Evolutionary conservation across 2,888 invertebrate species (phyloP).

Genomic region (Spilarctia lutea): DNA sequence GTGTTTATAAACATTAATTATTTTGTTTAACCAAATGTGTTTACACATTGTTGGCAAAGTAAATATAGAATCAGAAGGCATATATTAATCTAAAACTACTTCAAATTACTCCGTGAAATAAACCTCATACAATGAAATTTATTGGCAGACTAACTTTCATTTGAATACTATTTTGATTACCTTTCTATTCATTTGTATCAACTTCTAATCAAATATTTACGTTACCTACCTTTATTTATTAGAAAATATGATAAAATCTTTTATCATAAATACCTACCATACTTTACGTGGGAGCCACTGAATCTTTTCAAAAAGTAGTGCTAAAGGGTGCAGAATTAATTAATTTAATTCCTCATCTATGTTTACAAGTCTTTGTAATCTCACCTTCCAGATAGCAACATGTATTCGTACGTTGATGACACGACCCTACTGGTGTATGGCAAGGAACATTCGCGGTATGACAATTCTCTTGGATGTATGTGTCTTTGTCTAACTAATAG

Average conservation of each 20-base stretch:
- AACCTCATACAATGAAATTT: neutral
- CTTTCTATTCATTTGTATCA: too few relatives aligned
- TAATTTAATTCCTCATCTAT: too few relatives aligned
- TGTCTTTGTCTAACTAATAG: too few relatives aligned
- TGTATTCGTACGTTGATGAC: too few relatives aligned
- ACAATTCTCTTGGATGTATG: too few relatives aligned
- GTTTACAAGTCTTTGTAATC: too few relatives aligned
- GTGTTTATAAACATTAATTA: neutral
- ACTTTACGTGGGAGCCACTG: neutral
- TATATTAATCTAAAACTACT: neutral
- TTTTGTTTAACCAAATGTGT: neutral
- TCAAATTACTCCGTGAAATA: neutral
- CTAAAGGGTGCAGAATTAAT: slow-evolving; percentile 20
- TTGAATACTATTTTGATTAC: neutral
- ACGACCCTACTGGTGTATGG: too few relatives aligned
- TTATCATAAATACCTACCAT: neutral
- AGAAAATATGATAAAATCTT: neutral
- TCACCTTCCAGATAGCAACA: too few relatives aligned
- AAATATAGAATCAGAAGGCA: neutral
- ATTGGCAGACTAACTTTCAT: neutral
- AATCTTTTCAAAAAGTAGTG: slow-evolving; percentile 5
- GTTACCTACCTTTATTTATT: neutral
- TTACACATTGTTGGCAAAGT: neutral
- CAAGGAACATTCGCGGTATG: too few relatives aligned
- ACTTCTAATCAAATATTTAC: neutral